phyloP scores from a whole-genome alignment of 2,888 invertebrate genomes.

The Emmelina monodactyla region DNA sequence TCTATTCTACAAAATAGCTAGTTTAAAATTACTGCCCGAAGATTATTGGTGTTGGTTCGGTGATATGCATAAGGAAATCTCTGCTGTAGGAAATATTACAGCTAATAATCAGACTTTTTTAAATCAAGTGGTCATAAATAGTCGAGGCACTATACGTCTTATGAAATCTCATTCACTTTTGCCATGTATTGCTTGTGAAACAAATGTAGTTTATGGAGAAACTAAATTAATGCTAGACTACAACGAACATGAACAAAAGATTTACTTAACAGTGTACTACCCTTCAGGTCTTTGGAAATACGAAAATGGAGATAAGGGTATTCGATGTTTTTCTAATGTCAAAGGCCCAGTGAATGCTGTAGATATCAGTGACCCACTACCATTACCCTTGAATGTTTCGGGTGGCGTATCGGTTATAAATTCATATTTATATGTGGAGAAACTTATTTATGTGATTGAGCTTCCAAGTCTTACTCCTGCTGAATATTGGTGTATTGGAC shows the following conservation, averaged over 20 bases:
- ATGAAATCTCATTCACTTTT: slow-evolving; percentile 23
- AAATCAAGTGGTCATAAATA: slow-evolving; percentile 32
- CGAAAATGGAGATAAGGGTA: slow-evolving; percentile 43
- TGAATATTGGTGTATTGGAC: slow-evolving; percentile 73
- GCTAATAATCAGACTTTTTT: too few species aligned
- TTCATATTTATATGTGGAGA: slow-evolving; percentile 21
- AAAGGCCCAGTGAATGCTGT: slow-evolving; percentile 55
- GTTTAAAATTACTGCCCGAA: slow-evolving; percentile 23
- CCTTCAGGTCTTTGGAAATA: slow-evolving; percentile 62
- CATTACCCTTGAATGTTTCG: background rate
- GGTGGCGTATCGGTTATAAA: background rate
- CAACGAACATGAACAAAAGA: slow-evolving; percentile 25
- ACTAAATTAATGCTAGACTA: slow-evolving; percentile 43
- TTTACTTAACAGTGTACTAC: slow-evolving; percentile 62
- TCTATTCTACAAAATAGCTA: slow-evolving; percentile 39
- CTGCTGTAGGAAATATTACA: slow-evolving; percentile 4
- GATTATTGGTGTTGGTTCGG: slow-evolving; percentile 44
- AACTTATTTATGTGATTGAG: slow-evolving; percentile 57
- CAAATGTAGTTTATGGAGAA: slow-evolving; percentile 28
- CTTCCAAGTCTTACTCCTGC: slow-evolving; percentile 61
- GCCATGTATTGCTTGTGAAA: slow-evolving; percentile 48
- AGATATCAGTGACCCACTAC: slow-evolving; percentile 37
- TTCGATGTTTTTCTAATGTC: slow-evolving; percentile 70
- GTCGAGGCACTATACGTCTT: slow-evolving; percentile 28
- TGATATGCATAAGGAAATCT: background rate